Evolutionary conservation across 2,113 vertebrate genomes (phyloP).

Genomic region (Urocitellus parryii): DNA sequence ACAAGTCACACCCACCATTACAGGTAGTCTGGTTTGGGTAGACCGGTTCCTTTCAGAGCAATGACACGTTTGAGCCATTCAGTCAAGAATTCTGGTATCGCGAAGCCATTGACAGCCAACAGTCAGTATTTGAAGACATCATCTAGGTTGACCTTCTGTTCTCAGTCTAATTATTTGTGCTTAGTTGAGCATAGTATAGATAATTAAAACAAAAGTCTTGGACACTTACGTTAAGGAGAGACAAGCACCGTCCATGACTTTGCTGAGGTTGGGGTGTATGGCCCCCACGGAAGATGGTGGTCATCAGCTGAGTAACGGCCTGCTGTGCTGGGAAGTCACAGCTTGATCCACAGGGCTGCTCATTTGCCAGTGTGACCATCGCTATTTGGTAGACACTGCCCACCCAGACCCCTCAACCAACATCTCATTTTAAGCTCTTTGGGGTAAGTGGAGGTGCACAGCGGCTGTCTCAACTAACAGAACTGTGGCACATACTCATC

Average conservation of each 20-base stretch:
- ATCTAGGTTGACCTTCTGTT: constrained; percentile 7
- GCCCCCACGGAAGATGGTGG: background rate
- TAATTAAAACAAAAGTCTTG: constrained; percentile 17
- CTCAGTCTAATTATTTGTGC: constrained; percentile 8
- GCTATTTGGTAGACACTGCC: constrained; percentile 32
- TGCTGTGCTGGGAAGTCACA: background rate
- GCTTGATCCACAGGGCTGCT: background rate
- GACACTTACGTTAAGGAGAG: background rate
- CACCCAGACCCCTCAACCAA: background rate
- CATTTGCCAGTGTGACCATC: background rate
- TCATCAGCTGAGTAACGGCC: background rate
- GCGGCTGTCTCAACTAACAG: constrained; percentile 62
- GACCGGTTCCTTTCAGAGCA: constrained; percentile 1
- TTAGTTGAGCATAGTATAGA: background rate
- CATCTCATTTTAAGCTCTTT: background rate
- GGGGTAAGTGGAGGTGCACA: background rate
- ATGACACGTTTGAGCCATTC: background rate
- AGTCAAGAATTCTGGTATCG: background rate
- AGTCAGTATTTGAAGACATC: background rate
- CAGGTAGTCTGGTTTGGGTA: background rate
- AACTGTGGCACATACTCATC: constrained; percentile 48
- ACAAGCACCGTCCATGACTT: constrained; percentile 1
- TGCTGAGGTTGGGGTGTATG: background rate
- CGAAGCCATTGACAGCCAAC: background rate
- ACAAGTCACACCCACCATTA: accelerated